Percentiles rank a stretch among this genome's conserved stretches.
These are phyloP conservation scores for Drosophila sp. DNA, from an alignment of 1,140 invertebrate species.

Conservation along the genomic window DNA sequence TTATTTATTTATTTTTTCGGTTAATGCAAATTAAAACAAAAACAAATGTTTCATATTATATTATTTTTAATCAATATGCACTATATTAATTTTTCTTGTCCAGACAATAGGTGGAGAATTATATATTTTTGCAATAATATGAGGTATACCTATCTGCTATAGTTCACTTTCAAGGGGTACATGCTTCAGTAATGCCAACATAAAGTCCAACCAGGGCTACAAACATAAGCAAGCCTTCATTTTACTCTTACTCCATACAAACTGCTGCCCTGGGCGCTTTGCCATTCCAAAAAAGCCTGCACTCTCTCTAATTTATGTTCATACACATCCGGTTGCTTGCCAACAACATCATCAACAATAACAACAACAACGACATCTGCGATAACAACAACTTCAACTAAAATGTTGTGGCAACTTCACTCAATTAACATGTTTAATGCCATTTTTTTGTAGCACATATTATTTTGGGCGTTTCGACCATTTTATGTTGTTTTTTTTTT, in stretches of 20 bases:
- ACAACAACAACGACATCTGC: constrained; percentile 6
- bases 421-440: constrained; percentile 63
- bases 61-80: no score
- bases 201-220: background rate
- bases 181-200: background rate
- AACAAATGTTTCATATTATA: no score
- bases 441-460: constrained; percentile 18
- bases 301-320: constrained; percentile 59
- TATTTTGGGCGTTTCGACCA: background rate
- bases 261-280: background rate
- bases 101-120: no score
- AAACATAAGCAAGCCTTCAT: background rate
- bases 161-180: background rate
- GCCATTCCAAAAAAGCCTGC: background rate
- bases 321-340: constrained; percentile 35
- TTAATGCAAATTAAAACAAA: no score
- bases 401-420: constrained; percentile 51
- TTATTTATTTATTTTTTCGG: no score
- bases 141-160: background rate
- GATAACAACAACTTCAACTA: constrained; percentile 12
- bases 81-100: no score
- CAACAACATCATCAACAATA: constrained; percentile 8
- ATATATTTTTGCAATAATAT: no score
- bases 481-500: constrained; percentile 21
- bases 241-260: background rate